These are phyloP conservation scores for Catostylus mosaicus DNA, from an alignment of 30 jellyfish, hydroid and myxozoan genomes.

Conservation along the genomic window DNA sequence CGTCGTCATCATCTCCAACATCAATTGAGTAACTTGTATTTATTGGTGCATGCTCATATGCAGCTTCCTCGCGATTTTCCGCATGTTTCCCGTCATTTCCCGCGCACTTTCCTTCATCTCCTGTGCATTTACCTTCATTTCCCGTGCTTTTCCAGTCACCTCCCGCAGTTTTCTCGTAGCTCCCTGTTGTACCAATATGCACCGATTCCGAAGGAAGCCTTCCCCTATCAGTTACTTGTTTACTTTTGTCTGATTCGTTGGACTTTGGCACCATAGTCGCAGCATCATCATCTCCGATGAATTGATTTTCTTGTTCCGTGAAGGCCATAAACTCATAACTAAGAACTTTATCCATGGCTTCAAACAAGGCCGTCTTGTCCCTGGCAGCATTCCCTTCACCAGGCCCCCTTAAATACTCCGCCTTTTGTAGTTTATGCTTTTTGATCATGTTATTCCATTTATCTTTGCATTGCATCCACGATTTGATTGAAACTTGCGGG, in stretches of 20 bases:
- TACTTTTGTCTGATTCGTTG: background rate
- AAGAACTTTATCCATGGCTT: conserved; percentile 37
- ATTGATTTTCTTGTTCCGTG: conserved; percentile 29
- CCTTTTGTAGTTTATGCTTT: conserved; percentile 29
- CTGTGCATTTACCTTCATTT: background rate
- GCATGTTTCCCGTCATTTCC: background rate
- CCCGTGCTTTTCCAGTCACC: background rate
- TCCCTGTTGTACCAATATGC: background rate
- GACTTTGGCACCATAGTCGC: conserved; percentile 6
- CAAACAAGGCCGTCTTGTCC: conserved; percentile 25
- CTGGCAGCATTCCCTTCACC: conserved; percentile 6
- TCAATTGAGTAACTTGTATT: background rate
- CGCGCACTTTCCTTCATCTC: no score
- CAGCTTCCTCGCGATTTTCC: background rate
- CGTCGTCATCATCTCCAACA: background rate
- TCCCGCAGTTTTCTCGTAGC: background rate
- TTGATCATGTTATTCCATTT: conserved; percentile 63
- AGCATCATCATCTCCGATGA: background rate
- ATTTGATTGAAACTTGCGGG: conserved; percentile 44
- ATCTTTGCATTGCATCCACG: conserved; percentile 71
- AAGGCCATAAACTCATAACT: background rate
- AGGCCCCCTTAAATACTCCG: conserved; percentile 4
- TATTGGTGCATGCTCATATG: background rate
- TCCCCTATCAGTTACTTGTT: background rate
- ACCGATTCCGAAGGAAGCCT: background rate